Evolutionary conservation across 1,140 invertebrate genomes (phyloP).

Genomic region (Drosophila dunni): DNA sequence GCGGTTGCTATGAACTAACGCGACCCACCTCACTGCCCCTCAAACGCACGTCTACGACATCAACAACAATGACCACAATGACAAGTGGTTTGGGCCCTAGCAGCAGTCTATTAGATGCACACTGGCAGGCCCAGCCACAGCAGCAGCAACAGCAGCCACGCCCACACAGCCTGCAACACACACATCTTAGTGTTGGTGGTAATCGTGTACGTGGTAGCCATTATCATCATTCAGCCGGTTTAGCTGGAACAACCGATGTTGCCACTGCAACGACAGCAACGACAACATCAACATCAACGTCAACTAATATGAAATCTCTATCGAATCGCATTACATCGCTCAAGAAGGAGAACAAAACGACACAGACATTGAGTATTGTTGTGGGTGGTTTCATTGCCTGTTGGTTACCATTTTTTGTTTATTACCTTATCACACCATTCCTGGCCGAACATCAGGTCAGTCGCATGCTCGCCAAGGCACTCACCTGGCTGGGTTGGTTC

Average conservation of each 20-base stretch:
- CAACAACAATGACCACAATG: conserved; percentile 78
- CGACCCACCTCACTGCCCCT: conserved; percentile 75
- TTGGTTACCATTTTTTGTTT: conserved; percentile 95
- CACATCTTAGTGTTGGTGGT: conserved; percentile 43
- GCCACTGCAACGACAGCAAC: conserved; percentile 9
- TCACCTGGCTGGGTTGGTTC: conserved; percentile 97
- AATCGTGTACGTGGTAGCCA: conserved; percentile 49
- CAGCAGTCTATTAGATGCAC: conserved; percentile 68
- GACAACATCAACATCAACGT: background rate
- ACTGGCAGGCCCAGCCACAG: conserved; percentile 60
- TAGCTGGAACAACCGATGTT: conserved; percentile 18
- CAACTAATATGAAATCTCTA: conserved; percentile 68
- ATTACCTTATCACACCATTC: conserved; percentile 93
- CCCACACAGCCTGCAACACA: conserved; percentile 59
- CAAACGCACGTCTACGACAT: conserved; percentile 75
- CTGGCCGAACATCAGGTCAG: conserved; percentile 86
- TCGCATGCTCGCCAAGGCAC: conserved; percentile 89
- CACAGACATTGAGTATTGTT: conserved; percentile 95
- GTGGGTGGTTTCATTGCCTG: conserved; percentile 96
- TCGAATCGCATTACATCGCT: conserved; percentile 87
- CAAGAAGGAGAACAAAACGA: conserved; percentile 93
- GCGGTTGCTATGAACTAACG: conserved; percentile 75
- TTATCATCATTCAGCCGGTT: conserved; percentile 38
- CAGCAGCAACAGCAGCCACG: conserved; percentile 21
- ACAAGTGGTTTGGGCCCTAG: conserved; percentile 71